Evolutionary conservation across 2,797 vertebrate genomes (phyloP).

Genomic region (Acropternis orthonyx): DNA sequence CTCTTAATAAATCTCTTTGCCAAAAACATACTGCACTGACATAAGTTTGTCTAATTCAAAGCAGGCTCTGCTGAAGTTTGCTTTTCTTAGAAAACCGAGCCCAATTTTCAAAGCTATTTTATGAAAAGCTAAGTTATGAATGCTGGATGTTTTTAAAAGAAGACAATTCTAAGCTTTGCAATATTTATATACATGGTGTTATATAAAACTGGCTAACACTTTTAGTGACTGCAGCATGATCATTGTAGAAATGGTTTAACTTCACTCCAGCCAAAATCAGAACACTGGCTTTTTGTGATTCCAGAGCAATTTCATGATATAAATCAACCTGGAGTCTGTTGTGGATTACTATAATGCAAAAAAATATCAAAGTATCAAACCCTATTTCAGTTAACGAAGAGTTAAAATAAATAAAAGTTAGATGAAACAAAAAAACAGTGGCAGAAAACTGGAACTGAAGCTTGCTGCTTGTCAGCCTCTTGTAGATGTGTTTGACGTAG

Average conservation of each 20-base stretch:
- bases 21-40: neutral
- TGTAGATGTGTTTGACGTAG: neutral
- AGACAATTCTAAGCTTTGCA: neutral
- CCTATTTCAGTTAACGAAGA: neutral
- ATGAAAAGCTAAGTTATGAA: neutral
- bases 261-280: neutral
- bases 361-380: neutral
- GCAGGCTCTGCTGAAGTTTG: neutral
- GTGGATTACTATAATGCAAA: neutral
- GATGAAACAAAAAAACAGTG: neutral
- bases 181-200: neutral
- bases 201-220: neutral
- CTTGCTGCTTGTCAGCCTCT: neutral
- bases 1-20: neutral
- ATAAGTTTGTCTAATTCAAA: conserved; percentile 2
- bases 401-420: neutral
- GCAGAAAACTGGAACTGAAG: neutral
- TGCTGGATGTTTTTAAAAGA: neutral
- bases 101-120: neutral
- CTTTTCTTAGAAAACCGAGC: conserved; percentile 4
- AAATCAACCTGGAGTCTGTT: neutral
- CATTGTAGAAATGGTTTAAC: neutral
- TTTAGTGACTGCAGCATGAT: neutral
- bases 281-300: neutral
- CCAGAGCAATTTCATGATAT: neutral